Evolutionary conservation across 2,888 invertebrate species (phyloP).

Genomic region (Drosophila kuntzei): DNA sequence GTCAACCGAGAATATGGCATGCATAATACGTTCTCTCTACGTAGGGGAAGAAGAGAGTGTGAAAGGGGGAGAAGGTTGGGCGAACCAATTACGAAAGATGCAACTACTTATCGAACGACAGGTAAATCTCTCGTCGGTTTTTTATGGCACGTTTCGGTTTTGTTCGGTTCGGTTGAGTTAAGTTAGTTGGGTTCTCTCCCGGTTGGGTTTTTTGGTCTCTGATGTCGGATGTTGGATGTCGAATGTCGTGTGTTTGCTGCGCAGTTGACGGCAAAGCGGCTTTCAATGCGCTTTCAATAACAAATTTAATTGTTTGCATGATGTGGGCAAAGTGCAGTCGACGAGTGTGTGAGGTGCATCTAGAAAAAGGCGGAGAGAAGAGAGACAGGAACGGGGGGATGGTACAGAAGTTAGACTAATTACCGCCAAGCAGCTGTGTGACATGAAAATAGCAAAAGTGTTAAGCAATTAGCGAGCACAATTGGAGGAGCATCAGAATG

Average conservation of each 20-base stretch:
- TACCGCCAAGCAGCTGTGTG: constrained; percentile 49
- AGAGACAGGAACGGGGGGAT: neutral
- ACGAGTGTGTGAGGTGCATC: neutral
- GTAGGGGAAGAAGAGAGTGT: neutral
- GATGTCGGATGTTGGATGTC: neutral
- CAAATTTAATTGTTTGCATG: constrained; percentile 74
- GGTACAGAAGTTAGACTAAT: constrained; percentile 31
- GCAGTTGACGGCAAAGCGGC: constrained; percentile 51
- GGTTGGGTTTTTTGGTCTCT: constrained; percentile 11
- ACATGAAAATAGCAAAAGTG: constrained; percentile 45
- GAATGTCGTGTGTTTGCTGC: constrained; percentile 30
- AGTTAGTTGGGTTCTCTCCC: constrained; percentile 4
- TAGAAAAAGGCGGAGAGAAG: neutral
- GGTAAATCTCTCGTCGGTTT: constrained; percentile 38
- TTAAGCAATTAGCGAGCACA: constrained; percentile 49
- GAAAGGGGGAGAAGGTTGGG: neutral
- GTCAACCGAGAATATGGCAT: constrained; percentile 46
- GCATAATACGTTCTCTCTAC: constrained; percentile 25
- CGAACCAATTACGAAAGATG: constrained; percentile 56
- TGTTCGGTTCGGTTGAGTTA: neutral
- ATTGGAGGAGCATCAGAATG: constrained; percentile 18
- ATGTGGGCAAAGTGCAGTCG: constrained; percentile 68
- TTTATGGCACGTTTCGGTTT: constrained; percentile 15
- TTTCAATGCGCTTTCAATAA: constrained; percentile 70
- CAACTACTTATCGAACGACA: constrained; percentile 47